A percentile compares a stretch with the other conserved stretches of the same genome.
phyloP scores from a whole-genome alignment of 2,888 invertebrate genomes.

The Dasypogon diadema region DNA sequence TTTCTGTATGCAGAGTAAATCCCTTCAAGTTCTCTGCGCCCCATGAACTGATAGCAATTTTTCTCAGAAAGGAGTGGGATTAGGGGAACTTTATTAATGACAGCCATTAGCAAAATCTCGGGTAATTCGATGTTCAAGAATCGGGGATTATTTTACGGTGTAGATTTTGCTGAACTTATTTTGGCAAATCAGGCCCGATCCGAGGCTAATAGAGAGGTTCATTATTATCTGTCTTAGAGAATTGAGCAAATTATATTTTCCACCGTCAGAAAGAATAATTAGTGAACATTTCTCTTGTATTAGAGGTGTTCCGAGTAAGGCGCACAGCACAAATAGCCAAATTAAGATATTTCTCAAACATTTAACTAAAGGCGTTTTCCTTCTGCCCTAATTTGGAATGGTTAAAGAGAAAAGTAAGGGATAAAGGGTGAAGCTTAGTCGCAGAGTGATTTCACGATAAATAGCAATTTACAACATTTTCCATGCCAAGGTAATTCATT shows the following conservation, averaged over 20 bases:
- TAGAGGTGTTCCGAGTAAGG: too few species aligned
- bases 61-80: not conserved
- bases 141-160: not conserved
- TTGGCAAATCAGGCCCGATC: not conserved
- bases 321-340: too few species aligned
- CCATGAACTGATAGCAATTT: not conserved
- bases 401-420: too few species aligned
- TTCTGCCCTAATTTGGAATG: too few species aligned
- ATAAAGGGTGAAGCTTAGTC: too few species aligned
- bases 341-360: too few species aligned
- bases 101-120: not conserved
- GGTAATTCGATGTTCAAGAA: not conserved
- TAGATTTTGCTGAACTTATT: not conserved
- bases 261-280: not conserved
- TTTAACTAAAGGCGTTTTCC: too few species aligned
- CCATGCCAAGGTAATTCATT: too few species aligned
- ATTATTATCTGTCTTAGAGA: not conserved
- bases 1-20: not conserved
- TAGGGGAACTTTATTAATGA: conserved; percentile 3
- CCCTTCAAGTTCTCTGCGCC: not conserved
- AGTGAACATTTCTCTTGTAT: not conserved
- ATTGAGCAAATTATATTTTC: not conserved
- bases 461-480: too few species aligned
- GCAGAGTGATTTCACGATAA: too few species aligned
- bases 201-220: not conserved